Evolutionary conservation across 2,113 vertebrate species (phyloP), one percentile per base, ranked within the genome.

Genomic region (Malurus melanocephalus): DNA sequence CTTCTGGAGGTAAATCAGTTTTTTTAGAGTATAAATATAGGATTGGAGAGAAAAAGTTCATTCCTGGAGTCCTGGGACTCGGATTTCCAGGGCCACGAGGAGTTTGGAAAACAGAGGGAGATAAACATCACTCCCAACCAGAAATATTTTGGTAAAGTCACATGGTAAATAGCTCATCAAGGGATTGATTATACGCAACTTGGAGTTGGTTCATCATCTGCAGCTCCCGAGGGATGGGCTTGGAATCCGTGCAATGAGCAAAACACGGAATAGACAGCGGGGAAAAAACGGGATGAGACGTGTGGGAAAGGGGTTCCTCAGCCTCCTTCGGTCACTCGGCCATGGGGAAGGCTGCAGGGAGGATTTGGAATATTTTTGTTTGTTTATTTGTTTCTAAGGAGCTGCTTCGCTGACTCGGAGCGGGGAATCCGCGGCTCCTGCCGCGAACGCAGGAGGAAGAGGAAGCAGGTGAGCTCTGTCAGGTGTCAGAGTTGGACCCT

Each of bases 141-240:
- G 67, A 87, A 94, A 90, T 85, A 85, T 87, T 95, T 94, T 91
- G 90, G 71, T 79, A 9, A 35, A 35, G 49, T 92, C 88, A 87
- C 71, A 48, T 73, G 75, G 59, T 49, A 68, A 93, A 53, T 22
- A 79, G 85, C 49, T 94, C 94, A 89, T 91, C 78, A 64, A 87
- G 85, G 76, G 85, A 67, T 67, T 88, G 85, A 92, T 90, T 60
- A 75, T 49, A 57, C 1, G 1, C 38, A 89, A 56, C 74, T 59
- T 40, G 79, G 85, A 81, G 87, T 78, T 92, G 90, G 84, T 85
- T 93, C 81, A 56, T 89, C 87, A 87, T 32, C 87, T 68, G 30
- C 89, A 84, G 89, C 0, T 79, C 91, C 78, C 85, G 1, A n/a
- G 94, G 89, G 94, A 88, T 4, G 76, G 57, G 60, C 3, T 8